Evolutionary conservation across 2,888 invertebrate species (phyloP).

Genomic region (Notocelia uddmanniana): DNA sequence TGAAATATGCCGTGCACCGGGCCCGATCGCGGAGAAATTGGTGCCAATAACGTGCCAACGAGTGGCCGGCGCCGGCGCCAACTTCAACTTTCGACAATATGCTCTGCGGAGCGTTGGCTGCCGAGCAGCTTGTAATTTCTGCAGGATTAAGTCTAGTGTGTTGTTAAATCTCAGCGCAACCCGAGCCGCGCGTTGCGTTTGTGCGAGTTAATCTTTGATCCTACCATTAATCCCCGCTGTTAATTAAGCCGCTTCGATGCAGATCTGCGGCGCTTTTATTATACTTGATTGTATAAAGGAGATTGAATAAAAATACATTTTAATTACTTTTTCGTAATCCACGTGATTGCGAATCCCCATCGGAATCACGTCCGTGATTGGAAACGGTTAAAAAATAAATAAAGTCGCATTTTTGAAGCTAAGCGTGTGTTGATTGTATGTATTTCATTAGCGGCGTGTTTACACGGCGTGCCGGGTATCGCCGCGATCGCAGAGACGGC

Average conservation of each 20-base stretch:
- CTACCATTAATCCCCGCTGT: not conserved
- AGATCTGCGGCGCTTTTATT: not conserved
- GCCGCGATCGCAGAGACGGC: conserved; percentile 2
- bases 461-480: conserved; percentile 26
- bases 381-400: conserved; percentile 17
- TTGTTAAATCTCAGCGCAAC: not conserved
- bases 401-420: conserved; percentile 25
- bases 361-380: conserved; percentile 21
- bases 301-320: conserved; percentile 20
- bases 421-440: conserved; percentile 30
- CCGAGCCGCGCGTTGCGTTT: not conserved
- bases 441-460: conserved; percentile 28
- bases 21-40: not conserved
- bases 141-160: not conserved
- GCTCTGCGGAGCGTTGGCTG: not conserved
- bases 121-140: not conserved
- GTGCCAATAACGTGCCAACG: conserved; percentile 3
- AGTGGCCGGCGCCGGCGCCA: not conserved
- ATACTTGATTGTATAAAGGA: not conserved
- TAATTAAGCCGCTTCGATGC: not conserved
- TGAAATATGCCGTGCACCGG: conserved; percentile 22
- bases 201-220: not conserved
- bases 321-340: conserved; percentile 11
- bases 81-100: not conserved
- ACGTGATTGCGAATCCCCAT: not conserved